These are phyloP conservation scores for Lutjanus campechanus DNA, from an alignment of 2,797 vertebrate genomes.

Conservation along the genomic window DNA sequence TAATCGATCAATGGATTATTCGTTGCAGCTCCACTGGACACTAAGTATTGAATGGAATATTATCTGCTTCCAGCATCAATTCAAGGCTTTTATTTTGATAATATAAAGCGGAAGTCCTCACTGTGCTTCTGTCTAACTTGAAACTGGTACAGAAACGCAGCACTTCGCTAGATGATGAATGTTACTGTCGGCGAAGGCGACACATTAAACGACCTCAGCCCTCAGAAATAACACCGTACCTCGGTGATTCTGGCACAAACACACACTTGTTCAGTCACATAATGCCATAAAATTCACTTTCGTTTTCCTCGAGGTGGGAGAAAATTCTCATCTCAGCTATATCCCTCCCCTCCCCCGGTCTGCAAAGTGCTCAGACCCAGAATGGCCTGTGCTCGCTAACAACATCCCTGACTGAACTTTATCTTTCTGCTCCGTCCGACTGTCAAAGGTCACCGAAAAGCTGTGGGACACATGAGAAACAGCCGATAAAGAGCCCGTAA, in stretches of 20 bases:
- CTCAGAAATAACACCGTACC: slow-evolving; percentile 40
- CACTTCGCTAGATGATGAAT: slow-evolving; percentile 74
- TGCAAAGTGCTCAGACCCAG: slow-evolving; percentile 80
- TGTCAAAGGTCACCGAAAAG: slow-evolving; percentile 48
- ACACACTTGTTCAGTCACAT: slow-evolving; percentile 76
- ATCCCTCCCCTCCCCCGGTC: slow-evolving; percentile 80
- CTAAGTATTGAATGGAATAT: neutral
- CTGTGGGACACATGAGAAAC: slow-evolving; percentile 14
- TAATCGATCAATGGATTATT: no score
- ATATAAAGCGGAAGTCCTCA: slow-evolving; percentile 45
- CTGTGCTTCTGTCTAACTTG: neutral
- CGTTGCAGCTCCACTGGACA: neutral
- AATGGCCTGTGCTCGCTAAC: slow-evolving; percentile 77
- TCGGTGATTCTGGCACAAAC: slow-evolving; percentile 50
- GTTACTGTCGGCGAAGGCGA: slow-evolving; percentile 56
- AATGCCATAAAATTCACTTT: slow-evolving; percentile 77
- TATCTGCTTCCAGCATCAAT: no score
- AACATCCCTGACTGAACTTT: slow-evolving; percentile 74
- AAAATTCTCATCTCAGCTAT: slow-evolving; percentile 69
- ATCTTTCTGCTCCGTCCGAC: slow-evolving; percentile 30
- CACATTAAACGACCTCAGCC: slow-evolving; percentile 37
- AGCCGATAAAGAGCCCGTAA: slow-evolving; percentile 22
- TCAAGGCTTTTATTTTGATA: slow-evolving; percentile 34
- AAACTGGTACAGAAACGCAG: slow-evolving; percentile 65
- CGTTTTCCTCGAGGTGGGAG: slow-evolving; percentile 78